Conservation (phyloP, 2,113 vertebrate genomes). For the Lynx canadensis region DNA sequence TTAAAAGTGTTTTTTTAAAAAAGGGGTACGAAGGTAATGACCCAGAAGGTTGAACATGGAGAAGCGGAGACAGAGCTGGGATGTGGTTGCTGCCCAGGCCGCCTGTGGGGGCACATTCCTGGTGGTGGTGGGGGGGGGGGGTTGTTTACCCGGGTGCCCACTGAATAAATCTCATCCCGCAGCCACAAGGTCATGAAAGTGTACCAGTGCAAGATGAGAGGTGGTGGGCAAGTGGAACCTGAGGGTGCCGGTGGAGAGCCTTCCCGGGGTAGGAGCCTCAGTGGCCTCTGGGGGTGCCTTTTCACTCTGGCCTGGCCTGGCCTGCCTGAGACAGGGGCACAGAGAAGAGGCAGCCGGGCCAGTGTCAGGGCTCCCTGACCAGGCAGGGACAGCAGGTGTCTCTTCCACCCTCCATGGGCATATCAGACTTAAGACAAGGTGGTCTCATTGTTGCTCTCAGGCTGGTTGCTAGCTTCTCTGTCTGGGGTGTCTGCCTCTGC, state of each 20-base stretch:
- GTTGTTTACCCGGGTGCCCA: not conserved
- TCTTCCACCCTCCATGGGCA: slow-evolving; percentile 49
- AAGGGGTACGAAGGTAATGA: slow-evolving; percentile 13
- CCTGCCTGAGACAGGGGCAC: slow-evolving; percentile 7
- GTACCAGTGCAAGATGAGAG: not conserved
- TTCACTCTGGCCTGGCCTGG: not conserved
- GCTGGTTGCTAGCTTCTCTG: slow-evolving; percentile 87
- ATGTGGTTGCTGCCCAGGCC: not conserved
- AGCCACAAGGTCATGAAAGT: not conserved
- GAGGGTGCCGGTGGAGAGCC: not conserved
- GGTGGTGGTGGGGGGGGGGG: too few species aligned
- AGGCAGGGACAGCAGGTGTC: not conserved
- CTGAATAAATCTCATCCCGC: slow-evolving; percentile 49
- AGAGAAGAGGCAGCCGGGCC: slow-evolving; percentile 15
- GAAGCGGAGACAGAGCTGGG: not conserved
- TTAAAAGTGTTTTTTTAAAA: slow-evolving; percentile 66
- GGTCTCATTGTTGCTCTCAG: slow-evolving; percentile 86
- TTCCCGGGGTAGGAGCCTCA: not conserved
- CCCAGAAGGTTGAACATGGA: not conserved
- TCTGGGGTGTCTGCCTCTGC: slow-evolving; percentile 84
- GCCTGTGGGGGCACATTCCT: fast-evolving
- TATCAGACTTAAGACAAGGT: slow-evolving; percentile 86
- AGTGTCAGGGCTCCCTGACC: not conserved
- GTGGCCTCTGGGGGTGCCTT: not conserved
- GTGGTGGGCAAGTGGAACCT: not conserved